Percentiles rank a stretch among this genome's conserved stretches.
phyloP scores from a whole-genome alignment of 92 coral and sea anemone genomes.

The Actinostola sp. region DNA sequence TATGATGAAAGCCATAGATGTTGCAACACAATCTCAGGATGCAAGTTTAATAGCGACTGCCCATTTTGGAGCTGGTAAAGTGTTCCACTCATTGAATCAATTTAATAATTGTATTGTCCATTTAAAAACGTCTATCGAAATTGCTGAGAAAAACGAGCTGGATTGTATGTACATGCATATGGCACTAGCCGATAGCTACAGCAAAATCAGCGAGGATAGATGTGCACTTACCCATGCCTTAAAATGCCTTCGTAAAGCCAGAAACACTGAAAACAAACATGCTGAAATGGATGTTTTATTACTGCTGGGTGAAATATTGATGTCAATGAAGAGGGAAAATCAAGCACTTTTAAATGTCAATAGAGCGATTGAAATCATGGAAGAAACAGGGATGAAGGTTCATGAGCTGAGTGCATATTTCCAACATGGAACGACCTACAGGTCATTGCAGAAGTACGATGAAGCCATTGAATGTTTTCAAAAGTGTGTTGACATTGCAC shows the following conservation, averaged over 20 bases:
- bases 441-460: not conserved
- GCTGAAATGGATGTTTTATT: constrained; percentile 7
- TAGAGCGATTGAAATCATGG: not conserved
- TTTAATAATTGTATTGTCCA: not conserved
- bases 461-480: constrained; percentile 15
- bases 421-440: constrained; percentile 1
- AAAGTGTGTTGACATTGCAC: constrained; percentile 1
- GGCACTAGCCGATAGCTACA: not conserved
- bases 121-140: not conserved
- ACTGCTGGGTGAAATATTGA: not conserved
- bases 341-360: constrained; percentile 12
- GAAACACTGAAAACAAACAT: not conserved
- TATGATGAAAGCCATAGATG: not conserved
- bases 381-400: not conserved
- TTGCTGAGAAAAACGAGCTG: not conserved
- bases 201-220: not conserved
- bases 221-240: not conserved
- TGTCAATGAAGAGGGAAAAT: not conserved
- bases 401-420: constrained; percentile 9
- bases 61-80: not conserved
- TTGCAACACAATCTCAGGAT: not conserved
- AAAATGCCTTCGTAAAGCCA: constrained; percentile 1
- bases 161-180: not conserved
- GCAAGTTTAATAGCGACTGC: no score
- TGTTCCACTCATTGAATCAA: not conserved